These are phyloP conservation scores for Anguilla obscura DNA, from an alignment of 2,797 vertebrate species.

Conservation along the genomic window DNA sequence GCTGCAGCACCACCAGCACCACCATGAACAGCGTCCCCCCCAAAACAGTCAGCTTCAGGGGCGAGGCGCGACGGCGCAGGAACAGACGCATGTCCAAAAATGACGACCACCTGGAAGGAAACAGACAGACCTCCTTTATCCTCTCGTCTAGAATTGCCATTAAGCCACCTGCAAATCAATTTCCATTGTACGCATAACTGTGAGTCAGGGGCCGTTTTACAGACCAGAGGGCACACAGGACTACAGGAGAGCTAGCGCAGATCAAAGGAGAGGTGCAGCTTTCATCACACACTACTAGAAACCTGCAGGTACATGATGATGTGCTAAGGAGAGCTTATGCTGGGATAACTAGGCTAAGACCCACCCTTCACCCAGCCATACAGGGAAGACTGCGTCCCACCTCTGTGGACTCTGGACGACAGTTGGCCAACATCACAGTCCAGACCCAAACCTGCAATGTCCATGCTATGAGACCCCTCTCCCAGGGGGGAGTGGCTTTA, in stretches of 20 bases:
- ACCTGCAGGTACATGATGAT: neutral
- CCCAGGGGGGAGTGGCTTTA: neutral
- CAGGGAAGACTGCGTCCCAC: neutral
- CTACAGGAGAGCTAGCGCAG: neutral
- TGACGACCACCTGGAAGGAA: conserved; percentile 3
- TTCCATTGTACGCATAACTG: neutral
- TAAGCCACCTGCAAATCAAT: neutral
- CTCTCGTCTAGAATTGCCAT: neutral
- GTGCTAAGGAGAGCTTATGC: neutral
- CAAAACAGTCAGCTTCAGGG: conserved; percentile 76
- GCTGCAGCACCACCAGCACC: conserved; percentile 82
- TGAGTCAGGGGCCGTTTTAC: neutral
- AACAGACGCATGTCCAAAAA: conserved; percentile 73
- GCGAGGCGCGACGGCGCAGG: conserved; percentile 75
- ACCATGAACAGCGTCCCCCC: conserved; percentile 80
- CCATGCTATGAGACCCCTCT: neutral
- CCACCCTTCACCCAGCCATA: neutral
- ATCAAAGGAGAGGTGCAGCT: neutral
- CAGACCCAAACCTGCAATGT: neutral
- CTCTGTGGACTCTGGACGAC: neutral
- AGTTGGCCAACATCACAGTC: neutral
- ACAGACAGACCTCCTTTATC: neutral
- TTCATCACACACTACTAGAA: neutral
- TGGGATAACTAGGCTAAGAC: neutral
- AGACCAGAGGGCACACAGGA: too few relatives aligned